These are phyloP conservation scores for Sinocyclocheilus grahami DNA, from an alignment of 2,113 vertebrate species.

Conservation along the genomic window DNA sequence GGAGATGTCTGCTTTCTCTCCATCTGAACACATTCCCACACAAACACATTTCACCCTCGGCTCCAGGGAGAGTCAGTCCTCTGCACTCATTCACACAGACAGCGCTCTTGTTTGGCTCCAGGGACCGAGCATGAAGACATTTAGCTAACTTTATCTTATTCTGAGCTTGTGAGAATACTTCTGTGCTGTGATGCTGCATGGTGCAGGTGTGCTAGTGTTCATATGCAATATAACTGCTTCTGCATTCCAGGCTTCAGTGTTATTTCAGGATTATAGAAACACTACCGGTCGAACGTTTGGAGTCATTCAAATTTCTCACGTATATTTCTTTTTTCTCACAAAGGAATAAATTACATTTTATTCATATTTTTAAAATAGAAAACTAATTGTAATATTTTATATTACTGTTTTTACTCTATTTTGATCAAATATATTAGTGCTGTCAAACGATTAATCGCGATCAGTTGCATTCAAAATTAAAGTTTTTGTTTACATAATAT, in stretches of 20 bases:
- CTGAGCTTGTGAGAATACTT: neutral
- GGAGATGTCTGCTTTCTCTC: constrained; percentile 98
- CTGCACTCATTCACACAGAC: neutral
- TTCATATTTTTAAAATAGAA: neutral
- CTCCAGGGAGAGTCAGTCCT: neutral
- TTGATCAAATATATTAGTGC: neutral
- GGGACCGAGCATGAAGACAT: neutral
- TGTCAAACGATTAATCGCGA: too few species aligned
- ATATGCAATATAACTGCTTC: too few species aligned
- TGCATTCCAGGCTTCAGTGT: too few species aligned
- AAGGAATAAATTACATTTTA: neutral
- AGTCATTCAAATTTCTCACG: too few species aligned
- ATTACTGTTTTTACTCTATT: neutral
- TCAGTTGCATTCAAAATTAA: too few species aligned
- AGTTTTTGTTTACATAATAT: too few species aligned
- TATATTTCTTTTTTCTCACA: too few species aligned
- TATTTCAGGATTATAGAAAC: neutral
- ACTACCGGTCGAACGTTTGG: too few species aligned
- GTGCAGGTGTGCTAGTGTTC: neutral
- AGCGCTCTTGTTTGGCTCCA: neutral
- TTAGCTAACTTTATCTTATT: neutral
- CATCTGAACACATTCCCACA: constrained; percentile 78
- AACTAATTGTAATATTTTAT: too few species aligned
- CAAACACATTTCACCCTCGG: neutral
- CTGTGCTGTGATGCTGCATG: neutral